A percentile compares a stretch with the other conserved stretches of the same genome.
These are phyloP conservation scores for Stratiomys singularior DNA, from an alignment of 2,888 invertebrate genomes.

Conservation along the genomic window DNA sequence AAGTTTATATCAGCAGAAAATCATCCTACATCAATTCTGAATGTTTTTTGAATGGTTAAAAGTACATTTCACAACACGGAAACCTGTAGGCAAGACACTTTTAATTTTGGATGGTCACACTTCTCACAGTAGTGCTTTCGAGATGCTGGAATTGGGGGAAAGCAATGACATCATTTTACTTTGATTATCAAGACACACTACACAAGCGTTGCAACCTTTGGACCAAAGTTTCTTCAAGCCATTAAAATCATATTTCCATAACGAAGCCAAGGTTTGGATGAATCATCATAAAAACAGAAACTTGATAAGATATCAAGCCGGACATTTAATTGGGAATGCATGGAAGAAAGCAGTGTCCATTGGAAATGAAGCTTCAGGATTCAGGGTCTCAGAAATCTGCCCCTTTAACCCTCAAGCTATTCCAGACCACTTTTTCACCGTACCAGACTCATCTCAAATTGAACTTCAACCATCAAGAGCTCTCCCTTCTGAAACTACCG, in stretches of 20 bases:
- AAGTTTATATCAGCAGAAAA: too few relatives aligned
- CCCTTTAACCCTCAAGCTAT: slow-evolving; percentile 29
- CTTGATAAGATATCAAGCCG: slow-evolving; percentile 16
- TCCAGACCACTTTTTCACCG: slow-evolving; percentile 7
- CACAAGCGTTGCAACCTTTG: slow-evolving; percentile 14
- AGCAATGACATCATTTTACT: slow-evolving; percentile 12
- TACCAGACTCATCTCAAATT: too few relatives aligned
- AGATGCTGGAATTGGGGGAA: slow-evolving; percentile 18
- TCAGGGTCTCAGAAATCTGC: slow-evolving; percentile 26
- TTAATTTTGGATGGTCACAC: too few relatives aligned
- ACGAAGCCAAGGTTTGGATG: slow-evolving; percentile 17
- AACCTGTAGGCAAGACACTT: too few relatives aligned
- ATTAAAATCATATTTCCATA: neutral
- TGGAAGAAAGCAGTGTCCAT: slow-evolving; percentile 8
- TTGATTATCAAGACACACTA: slow-evolving; percentile 36
- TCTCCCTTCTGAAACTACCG: too few relatives aligned
- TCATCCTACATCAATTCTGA: too few relatives aligned
- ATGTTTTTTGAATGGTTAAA: too few relatives aligned
- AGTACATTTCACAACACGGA: too few relatives aligned
- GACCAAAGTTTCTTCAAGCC: neutral
- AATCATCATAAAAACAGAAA: neutral
- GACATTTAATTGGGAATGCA: slow-evolving; percentile 26
- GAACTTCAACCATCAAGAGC: too few relatives aligned
- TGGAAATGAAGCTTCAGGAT: slow-evolving; percentile 20
- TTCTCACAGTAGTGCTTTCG: slow-evolving; percentile 53